phyloP scores from a whole-genome alignment of 2,888 invertebrate genomes.

The Heliconius ismenius region DNA sequence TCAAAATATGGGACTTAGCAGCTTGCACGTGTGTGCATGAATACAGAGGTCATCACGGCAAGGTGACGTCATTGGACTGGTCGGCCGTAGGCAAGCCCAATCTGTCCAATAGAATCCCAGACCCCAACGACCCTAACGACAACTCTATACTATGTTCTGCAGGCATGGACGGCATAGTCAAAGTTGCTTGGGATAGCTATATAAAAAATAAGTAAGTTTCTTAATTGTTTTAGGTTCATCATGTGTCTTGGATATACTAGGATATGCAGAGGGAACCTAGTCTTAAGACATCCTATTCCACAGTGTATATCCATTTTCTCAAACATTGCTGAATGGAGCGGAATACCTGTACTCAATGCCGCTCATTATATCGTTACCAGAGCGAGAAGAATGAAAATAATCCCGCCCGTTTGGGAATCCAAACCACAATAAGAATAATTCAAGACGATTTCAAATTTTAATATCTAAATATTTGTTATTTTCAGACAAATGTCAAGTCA shows the following conservation, averaged over 20 bases:
- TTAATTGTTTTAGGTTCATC: background rate
- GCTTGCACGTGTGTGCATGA: conserved; percentile 84
- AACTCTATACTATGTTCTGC: conserved; percentile 84
- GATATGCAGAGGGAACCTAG: too few relatives aligned
- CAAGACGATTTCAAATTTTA: too few relatives aligned
- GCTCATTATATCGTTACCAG: too few relatives aligned
- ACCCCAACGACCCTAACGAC: conserved; percentile 59
- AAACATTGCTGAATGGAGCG: too few relatives aligned
- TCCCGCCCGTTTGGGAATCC: too few relatives aligned
- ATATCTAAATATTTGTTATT: background rate
- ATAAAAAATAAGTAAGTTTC: conserved; percentile 69
- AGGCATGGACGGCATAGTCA: conserved; percentile 84
- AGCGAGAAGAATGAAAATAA: too few relatives aligned
- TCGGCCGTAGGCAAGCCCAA: conserved; percentile 70
- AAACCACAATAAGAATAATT: too few relatives aligned
- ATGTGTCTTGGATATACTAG: too few relatives aligned
- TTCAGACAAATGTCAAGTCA: conserved; percentile 68
- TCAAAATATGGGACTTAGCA: conserved; percentile 88
- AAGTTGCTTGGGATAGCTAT: conserved; percentile 84
- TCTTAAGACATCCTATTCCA: too few relatives aligned
- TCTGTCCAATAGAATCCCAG: conserved; percentile 64
- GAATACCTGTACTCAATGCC: too few relatives aligned
- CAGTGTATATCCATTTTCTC: too few relatives aligned
- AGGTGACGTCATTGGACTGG: conserved; percentile 84
- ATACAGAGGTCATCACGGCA: conserved; percentile 84